Base-by-base conservation (phyloP, 2,888 invertebrate species). In the Leptothorax acervorum region DNA sequence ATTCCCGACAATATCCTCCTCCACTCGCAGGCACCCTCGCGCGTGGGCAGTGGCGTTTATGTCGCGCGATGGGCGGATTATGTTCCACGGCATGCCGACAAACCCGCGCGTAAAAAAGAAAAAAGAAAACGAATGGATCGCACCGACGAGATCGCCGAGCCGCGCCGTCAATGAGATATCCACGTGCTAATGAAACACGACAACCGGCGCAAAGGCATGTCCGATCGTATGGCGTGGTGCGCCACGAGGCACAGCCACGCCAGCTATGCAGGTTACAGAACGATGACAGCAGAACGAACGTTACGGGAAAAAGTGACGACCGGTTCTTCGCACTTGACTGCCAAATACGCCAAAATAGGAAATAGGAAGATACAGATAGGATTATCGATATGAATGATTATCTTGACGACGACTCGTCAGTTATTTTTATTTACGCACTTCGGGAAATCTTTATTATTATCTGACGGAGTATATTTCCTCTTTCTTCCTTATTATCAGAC, bases 111-210 rank as follows among this genome's bases (percentile, higher is more conserved):
- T 75, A 81, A 60, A 35, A 35, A 60, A 6, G 81, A 83, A 82
- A 83, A 57, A 42, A 48, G 42, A 66, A 83, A 85, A 82, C 78
- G 89, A 79, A 85, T 86, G 85, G 71, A 86, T 57, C 70, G 70
- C 55, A 71, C 57, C 81, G 48, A 28, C 60, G 66, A 31, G 74
- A 82, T 6, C 57, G 86, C 6, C 51, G 82, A 90, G 88, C 76
- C 85, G 71, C 39, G 83, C 62, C 68, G 84, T 89, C 90, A 89
- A 92, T 89, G 88, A 85, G 87, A 78, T 68, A 55, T 81, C 85
- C 85, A 78, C 81, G 84, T 87, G 90, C 89, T 92, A 92, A 92
- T 90, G 91, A 92, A 91, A 89, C 88, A 88, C 91, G 90, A 92
- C 92, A 88, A 83, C 87, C 87, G 86, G 85, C 86, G 87, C 85